Percentiles rank a stretch among this genome's conserved stretches.
Conservation (phyloP, 2,113 vertebrate genomes). For the Lepisosteus oculatus region DNA sequence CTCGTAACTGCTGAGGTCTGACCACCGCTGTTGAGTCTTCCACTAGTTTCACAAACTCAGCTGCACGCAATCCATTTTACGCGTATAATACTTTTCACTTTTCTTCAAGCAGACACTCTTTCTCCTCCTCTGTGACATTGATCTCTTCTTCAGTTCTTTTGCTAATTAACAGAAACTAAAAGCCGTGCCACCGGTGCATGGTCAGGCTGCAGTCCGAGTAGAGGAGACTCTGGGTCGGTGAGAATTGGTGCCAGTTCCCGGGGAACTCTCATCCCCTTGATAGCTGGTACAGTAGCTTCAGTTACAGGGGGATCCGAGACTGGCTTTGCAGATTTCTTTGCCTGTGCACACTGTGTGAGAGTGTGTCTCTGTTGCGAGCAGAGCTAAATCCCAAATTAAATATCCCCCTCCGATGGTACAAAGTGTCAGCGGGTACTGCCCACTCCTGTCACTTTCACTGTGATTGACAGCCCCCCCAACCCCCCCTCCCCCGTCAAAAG, state of each 20-base stretch:
- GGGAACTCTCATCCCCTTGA: slow-evolving; percentile 46
- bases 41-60: slow-evolving; percentile 11
- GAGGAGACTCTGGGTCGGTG: slow-evolving; percentile 39
- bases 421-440: slow-evolving; percentile 75
- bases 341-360: slow-evolving; percentile 64
- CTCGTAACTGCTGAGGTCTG: neutral
- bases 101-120: slow-evolving; percentile 24
- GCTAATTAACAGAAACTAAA: slow-evolving; percentile 30
- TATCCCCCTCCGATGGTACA: slow-evolving; percentile 74
- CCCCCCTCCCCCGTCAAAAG: slow-evolving; percentile 36
- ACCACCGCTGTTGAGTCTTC: neutral
- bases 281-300: slow-evolving; percentile 51
- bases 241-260: slow-evolving; percentile 45
- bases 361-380: slow-evolving; percentile 67
- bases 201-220: slow-evolving; percentile 38
- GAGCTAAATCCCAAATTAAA: slow-evolving; percentile 79
- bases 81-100: slow-evolving; percentile 35
- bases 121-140: slow-evolving; percentile 33
- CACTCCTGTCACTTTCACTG: slow-evolving; percentile 74
- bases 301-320: slow-evolving; percentile 50
- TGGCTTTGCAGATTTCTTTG: slow-evolving; percentile 55
- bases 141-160: slow-evolving; percentile 34
- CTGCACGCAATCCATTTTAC: slow-evolving; percentile 27
- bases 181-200: slow-evolving; percentile 42
- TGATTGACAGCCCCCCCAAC: slow-evolving; percentile 70